Conservation (phyloP, 92 coral and sea anemone species). For the Palythoa heliodiscus region DNA sequence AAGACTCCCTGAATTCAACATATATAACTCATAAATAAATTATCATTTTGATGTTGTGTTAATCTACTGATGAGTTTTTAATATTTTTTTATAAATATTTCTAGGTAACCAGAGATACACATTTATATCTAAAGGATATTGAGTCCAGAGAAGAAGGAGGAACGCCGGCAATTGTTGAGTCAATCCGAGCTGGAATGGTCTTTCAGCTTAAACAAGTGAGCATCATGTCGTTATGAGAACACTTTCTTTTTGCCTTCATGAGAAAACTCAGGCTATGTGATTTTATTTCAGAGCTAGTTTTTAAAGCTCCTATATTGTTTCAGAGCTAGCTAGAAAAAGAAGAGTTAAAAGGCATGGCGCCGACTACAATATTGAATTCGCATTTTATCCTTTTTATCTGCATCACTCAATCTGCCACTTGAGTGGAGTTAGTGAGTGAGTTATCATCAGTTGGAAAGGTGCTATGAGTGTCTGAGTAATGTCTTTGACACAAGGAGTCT, state of each 20-base stretch:
- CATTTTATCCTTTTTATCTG: not conserved
- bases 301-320: no score
- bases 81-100: not conserved
- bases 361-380: no score
- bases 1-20: no score
- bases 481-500: not conserved
- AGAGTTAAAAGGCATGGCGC: not conserved
- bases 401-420: not conserved
- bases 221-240: not conserved
- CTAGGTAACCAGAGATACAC: conserved; percentile 85
- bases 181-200: conserved; percentile 82
- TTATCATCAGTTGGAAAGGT: not conserved
- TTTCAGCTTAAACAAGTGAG: conserved; percentile 78
- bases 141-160: conserved; percentile 87
- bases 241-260: not conserved
- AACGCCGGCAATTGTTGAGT: conserved; percentile 82
- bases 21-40: no score
- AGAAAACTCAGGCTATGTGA: no score
- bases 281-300: no score
- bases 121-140: conserved; percentile 74
- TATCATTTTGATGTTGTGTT: no score
- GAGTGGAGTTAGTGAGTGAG: not conserved
- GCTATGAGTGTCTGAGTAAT: no score
- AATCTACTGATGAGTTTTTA: not conserved
- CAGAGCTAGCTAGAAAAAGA: no score